Evolutionary conservation across 2,888 invertebrate species (phyloP), one percentile per base, ranked within the genome.

Genomic region (Bruchidius siliquastri): DNA sequence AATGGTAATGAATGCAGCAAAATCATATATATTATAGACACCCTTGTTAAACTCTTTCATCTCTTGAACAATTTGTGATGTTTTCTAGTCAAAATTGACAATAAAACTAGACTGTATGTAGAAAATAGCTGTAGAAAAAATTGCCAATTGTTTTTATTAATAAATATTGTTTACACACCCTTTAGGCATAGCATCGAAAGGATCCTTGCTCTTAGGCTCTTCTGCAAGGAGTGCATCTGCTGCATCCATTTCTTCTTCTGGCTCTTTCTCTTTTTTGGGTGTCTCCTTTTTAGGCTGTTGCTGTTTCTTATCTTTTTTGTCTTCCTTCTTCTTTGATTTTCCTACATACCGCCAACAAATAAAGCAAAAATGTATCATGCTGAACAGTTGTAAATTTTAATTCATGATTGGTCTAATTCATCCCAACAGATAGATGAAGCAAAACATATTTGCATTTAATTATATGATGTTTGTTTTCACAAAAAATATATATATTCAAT

Each of bases 171-270:
- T 49, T 3, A 80, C 81, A 84, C 82, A 91, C 92, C 95, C 96
- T 88, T 96, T 96, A 72, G 98, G 97, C 88, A 98, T 88, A 21
- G 89, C 85, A 84, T 95, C 96, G 84, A 98, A 96, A 67, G 98
- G 98, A 88, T 99, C 97, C 87, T 94, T 96, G 75, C 92, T 89
- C 85, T 94, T 94, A 67, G 95, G 94, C 84, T 96, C 95, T 20
- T 89, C 88, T 71, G 93, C 92, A 21, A 94, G 87, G 26, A 90
- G 89, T 72, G 89, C 90, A 71, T 94, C 94, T 74, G 92, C 89
- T 69, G 87, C 92, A 87, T 91, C 94, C 66, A 90, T 82, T 77
- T 92, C 93, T 79, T 92, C 92, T 30, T 80, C 88, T 2, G 88
- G 88, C 78, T 87, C 88, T 21, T 87, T 86, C 77, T 86, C 84